phyloP scores from a whole-genome alignment of 2,113 vertebrate species.

The Embiotoca jacksoni region DNA sequence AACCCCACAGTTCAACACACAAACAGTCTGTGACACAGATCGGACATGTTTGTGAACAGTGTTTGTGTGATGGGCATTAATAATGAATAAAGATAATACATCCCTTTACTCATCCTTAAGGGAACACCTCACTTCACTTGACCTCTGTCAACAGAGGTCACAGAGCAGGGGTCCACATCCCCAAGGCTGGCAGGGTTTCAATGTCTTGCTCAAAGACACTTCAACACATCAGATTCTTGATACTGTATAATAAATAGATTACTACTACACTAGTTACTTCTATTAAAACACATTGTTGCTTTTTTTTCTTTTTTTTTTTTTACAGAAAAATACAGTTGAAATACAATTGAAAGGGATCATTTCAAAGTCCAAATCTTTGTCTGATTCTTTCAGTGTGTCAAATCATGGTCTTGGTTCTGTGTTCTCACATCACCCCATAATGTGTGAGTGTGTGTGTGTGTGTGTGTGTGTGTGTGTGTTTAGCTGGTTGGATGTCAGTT shows the following conservation, averaged over 20 bases:
- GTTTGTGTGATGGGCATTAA: not conserved
- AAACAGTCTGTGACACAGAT: not conserved
- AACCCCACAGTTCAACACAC: slow-evolving; percentile 5
- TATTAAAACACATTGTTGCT: no score
- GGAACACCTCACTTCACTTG: slow-evolving; percentile 18
- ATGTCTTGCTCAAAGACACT: slow-evolving; percentile 1
- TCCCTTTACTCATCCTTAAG: slow-evolving; percentile 19
- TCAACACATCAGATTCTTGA: not conserved
- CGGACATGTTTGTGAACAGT: not conserved
- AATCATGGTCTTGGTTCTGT: no score
- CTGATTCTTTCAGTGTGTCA: not conserved
- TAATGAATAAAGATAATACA: slow-evolving; percentile 17
- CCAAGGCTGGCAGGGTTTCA: not conserved
- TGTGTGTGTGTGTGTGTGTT: slow-evolving; percentile 12
- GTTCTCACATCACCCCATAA: not conserved
- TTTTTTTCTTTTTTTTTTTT: no score
- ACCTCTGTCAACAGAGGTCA: slow-evolving; percentile 22
- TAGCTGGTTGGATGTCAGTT: slow-evolving; percentile 58
- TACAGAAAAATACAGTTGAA: no score
- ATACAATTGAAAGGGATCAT: no score
- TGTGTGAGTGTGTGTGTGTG: slow-evolving; percentile 20
- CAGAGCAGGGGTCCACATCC: slow-evolving; percentile 17
- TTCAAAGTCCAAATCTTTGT: not conserved
- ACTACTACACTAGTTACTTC: no score
- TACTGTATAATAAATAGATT: not conserved